Evolutionary conservation across 2,797 vertebrate genomes (phyloP), one percentile per base, ranked within the genome.

Genomic region (Hippopotamyrus pictus): DNA sequence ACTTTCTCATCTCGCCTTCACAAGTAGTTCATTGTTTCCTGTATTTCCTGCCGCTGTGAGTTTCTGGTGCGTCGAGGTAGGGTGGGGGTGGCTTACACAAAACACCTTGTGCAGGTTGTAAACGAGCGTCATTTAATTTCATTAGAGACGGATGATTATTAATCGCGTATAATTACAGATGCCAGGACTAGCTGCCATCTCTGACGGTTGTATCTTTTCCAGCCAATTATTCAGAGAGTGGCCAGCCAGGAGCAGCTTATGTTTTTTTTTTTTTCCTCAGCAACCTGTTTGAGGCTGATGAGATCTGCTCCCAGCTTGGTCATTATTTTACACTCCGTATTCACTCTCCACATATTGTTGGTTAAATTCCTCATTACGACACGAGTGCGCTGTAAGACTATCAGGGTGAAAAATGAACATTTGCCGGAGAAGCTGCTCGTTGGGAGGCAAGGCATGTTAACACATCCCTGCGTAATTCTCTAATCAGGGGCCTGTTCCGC

Each of bases 401-500:
- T 84, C 48, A 25, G 44, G 37, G 33, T 79, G 41, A 79, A 46
- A 79, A 79, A 44, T 79, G 73, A 79, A 41, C 73, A 79, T 85
- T 85, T 85, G 83, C 83, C 25, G 5, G 48, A 25, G 44, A 51
- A 51, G 90, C 90, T 91, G 90, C 91, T 91, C 89, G 90, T 89
- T 92, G 91, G 90, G 89, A 93, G 93, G 90, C 90, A 88, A 9
- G 69, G 90, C 92, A 87, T 95, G 94, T 96, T 94, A 95, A 95
- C 93, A 89, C 91, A 92, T 90, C 65, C 88, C 91, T 91, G 90
- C 91, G 93, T 95, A 93, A 95, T 96, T 94, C 93, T 95, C 94
- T 95, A 96, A 96, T 96, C 94, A 95, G 87, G 83, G 89, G 19
- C 90, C 92, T 91, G 93, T 95, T 95, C 94, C 92, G 92, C 92